phyloP scores from a whole-genome alignment of 2,113 vertebrate genomes.

The Cololabis saira region DNA sequence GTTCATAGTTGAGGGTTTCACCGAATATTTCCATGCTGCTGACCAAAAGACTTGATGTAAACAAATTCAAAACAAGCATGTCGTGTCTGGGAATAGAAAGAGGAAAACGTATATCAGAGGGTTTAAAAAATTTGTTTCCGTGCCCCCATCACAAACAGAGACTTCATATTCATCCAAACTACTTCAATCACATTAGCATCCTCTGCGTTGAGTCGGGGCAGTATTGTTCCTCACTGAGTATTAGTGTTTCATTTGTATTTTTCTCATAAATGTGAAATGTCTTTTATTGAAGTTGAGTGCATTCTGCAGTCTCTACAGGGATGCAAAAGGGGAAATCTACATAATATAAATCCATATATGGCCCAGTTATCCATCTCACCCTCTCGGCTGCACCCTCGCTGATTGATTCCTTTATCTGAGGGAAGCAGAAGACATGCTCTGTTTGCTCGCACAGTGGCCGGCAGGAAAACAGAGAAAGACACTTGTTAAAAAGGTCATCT shows the following conservation, averaged over 20 bases:
- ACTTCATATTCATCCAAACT: slow-evolving; percentile 59
- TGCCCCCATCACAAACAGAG: slow-evolving; percentile 24
- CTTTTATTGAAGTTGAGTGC: slow-evolving; percentile 76
- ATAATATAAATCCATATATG: slow-evolving; percentile 81
- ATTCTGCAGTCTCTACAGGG: slow-evolving; percentile 73
- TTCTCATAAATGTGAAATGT: slow-evolving; percentile 79
- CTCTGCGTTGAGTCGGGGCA: slow-evolving; percentile 42
- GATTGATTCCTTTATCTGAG: slow-evolving; percentile 83
- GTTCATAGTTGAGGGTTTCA: slow-evolving; percentile 75
- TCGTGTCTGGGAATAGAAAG: slow-evolving; percentile 19
- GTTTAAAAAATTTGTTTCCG: slow-evolving; percentile 20
- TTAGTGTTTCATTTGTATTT: slow-evolving; percentile 79
- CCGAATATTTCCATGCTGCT: slow-evolving; percentile 77
- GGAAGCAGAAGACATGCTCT: slow-evolving; percentile 82
- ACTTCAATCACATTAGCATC: slow-evolving; percentile 60
- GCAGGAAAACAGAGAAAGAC: slow-evolving; percentile 85
- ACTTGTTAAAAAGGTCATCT: slow-evolving; percentile 86
- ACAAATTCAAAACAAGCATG: slow-evolving; percentile 64
- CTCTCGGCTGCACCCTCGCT: slow-evolving; percentile 72
- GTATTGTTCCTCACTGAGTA: slow-evolving; percentile 71
- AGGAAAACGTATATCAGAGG: slow-evolving; percentile 28
- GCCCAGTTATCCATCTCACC: slow-evolving; percentile 77
- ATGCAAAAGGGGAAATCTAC: slow-evolving; percentile 71
- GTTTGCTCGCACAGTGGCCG: slow-evolving; percentile 80
- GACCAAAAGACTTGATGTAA: slow-evolving; percentile 73